Percentiles rank a stretch among this genome's conserved stretches.
phyloP scores from a whole-genome alignment of 2,113 vertebrate species.

The Vulpes vulpes region DNA sequence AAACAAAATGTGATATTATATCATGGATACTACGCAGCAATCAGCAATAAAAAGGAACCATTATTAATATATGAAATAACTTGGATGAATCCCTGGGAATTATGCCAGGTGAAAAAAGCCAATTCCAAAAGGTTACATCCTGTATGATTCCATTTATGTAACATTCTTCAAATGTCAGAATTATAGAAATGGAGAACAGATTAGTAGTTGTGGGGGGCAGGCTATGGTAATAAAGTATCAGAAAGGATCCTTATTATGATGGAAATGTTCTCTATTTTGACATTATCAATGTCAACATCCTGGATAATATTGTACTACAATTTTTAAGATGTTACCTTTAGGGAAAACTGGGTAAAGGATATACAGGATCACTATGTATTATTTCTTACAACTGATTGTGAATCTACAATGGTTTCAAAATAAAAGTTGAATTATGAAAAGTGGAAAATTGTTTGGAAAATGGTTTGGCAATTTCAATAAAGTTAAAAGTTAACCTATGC shows the following conservation, averaged over 20 bases:
- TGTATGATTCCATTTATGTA: slow-evolving; percentile 39
- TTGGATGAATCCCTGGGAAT: neutral
- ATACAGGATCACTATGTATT: neutral
- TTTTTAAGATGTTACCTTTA: neutral
- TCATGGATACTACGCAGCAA: neutral
- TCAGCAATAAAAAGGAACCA: neutral
- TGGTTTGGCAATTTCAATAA: neutral
- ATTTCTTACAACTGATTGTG: neutral
- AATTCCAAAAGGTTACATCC: neutral
- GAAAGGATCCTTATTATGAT: neutral
- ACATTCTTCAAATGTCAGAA: slow-evolving; percentile 46
- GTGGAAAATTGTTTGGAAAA: neutral
- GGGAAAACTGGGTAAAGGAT: neutral
- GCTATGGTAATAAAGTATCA: neutral
- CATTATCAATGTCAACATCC: neutral
- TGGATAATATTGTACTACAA: neutral
- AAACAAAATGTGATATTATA: neutral
- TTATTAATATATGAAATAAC: neutral
- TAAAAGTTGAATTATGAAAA: slow-evolving; percentile 22
- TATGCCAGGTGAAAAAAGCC: neutral
- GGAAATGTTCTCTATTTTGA: neutral
- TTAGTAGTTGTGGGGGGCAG: neutral
- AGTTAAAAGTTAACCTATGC: neutral
- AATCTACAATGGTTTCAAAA: neutral
- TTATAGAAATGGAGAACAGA: neutral